These are phyloP conservation scores for Phymorhynchus buccinoides DNA, from an alignment of 1,140 invertebrate genomes.

Conservation along the genomic window DNA sequence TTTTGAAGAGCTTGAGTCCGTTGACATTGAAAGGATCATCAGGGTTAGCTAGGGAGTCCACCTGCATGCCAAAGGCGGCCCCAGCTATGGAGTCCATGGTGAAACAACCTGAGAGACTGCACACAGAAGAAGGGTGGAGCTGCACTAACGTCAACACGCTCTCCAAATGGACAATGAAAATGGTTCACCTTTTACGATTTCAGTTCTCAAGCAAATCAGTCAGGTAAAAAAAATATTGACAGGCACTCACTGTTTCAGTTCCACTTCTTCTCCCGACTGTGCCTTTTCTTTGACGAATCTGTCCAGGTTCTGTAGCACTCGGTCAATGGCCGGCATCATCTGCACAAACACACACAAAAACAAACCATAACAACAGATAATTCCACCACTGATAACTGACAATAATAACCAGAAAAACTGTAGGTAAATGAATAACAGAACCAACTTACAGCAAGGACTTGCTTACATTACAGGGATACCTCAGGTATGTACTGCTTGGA, in stretches of 20 bases:
- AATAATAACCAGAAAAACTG: too few species aligned
- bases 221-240: neutral
- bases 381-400: too few species aligned
- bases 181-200: neutral
- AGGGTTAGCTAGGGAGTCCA: constrained; percentile 76
- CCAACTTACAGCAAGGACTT: too few species aligned
- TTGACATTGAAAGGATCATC: constrained; percentile 64
- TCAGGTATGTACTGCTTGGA: too few species aligned
- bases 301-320: neutral
- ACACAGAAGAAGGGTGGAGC: constrained; percentile 31
- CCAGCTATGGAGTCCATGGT: constrained; percentile 79
- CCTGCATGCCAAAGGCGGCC: constrained; percentile 78
- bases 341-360: too few species aligned
- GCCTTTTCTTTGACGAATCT: constrained; percentile 19
- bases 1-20: neutral
- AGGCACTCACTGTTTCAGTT: constrained; percentile 37
- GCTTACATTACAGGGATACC: too few species aligned
- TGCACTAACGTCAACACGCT: too few species aligned
- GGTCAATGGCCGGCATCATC: constrained; percentile 38
- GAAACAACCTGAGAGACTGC: constrained; percentile 71
- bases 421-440: too few species aligned
- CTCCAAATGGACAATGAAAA: too few species aligned
- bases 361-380: too few species aligned
- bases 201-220: neutral
- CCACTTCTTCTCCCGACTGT: constrained; percentile 27